Base-by-base conservation (phyloP, 1,140 invertebrate species). In the Trichonephila inaurata region DNA sequence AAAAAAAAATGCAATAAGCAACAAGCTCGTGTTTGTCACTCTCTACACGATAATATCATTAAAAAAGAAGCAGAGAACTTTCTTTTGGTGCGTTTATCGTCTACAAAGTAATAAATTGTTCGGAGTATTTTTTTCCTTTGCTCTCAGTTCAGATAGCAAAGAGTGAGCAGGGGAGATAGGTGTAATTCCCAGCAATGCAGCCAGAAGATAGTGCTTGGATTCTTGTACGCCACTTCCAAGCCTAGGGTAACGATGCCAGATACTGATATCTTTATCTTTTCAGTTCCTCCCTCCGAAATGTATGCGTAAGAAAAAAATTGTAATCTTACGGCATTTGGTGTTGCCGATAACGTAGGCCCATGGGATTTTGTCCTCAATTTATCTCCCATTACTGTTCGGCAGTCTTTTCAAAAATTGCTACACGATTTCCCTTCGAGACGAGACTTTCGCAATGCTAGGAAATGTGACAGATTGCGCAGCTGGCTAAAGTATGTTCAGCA, bases 301-400 rank as follows among this genome's bases (percentile, higher is more conserved):
- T 72, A 90, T 90, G 89, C 89, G 40, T 33, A 90, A 24, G 69
- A 90, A 90, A 90, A 87, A 89, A 90, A 90, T 24, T 90, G 88
- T 90, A 61, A 90, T 81, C 89, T 81, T 90, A 61, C 16, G 69
- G 89, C 51, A 90, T 90, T 90, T 90, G 89, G 89, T 90, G 89
- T 90, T 90, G 40, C 44, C 58, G 89, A 90, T 90, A 90, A 90
- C 89, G 28, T 81, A 58, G n/a, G n/a, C 89, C 24, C 58, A 58
- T 21, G 69, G 69, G 69, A 90, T 66, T 90, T 81, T 81, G 89
- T 77, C 89, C 69, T 77, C 66, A 90, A 81, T 90, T 90, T 90
- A 90, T 90, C 89, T 90, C 69, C 44, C 69, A 81, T 90, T 90
- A 81, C 89, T 90, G 89, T 90, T 60, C 72, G 69, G 33, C 44